Percentiles rank a stretch among this genome's conserved stretches.
Evolutionary conservation across 2,888 invertebrate genomes (phyloP).

Genomic region (Microctonus brassicae): DNA sequence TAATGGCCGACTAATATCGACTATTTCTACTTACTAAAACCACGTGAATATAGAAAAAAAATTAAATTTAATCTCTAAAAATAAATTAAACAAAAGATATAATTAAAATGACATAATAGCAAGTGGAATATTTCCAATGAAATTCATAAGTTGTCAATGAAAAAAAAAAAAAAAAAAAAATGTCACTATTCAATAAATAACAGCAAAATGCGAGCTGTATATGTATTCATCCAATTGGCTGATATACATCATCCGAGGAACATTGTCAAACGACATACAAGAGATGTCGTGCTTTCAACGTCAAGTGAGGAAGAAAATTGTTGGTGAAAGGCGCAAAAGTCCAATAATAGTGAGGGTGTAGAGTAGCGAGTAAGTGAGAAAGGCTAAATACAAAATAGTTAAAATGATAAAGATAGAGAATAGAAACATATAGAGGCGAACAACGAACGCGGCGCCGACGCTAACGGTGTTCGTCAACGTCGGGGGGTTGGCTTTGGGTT

Average conservation of each 20-base stretch:
- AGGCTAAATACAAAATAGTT: neutral
- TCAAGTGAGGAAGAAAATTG: constrained; percentile 37
- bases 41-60: neutral
- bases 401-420: neutral
- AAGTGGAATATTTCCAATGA: no score
- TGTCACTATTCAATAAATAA: neutral
- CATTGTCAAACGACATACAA: constrained; percentile 16
- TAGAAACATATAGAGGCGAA: neutral
- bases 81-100: neutral
- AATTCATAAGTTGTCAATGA: no score
- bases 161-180: neutral
- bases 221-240: constrained; percentile 8
- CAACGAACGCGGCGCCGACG: constrained; percentile 43
- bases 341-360: constrained; percentile 17
- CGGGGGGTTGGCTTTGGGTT: constrained; percentile 28
- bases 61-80: neutral
- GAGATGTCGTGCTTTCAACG: constrained; percentile 17
- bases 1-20: neutral
- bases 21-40: neutral
- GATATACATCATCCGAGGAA: neutral
- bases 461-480: constrained; percentile 27
- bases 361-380: neutral
- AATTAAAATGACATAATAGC: no score
- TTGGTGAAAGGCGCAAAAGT: constrained; percentile 32
- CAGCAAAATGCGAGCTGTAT: neutral